A percentile compares a stretch with the other conserved stretches of the same genome.
phyloP scores from a whole-genome alignment of 2,888 invertebrate genomes.

The Pediacus dermestoides region DNA sequence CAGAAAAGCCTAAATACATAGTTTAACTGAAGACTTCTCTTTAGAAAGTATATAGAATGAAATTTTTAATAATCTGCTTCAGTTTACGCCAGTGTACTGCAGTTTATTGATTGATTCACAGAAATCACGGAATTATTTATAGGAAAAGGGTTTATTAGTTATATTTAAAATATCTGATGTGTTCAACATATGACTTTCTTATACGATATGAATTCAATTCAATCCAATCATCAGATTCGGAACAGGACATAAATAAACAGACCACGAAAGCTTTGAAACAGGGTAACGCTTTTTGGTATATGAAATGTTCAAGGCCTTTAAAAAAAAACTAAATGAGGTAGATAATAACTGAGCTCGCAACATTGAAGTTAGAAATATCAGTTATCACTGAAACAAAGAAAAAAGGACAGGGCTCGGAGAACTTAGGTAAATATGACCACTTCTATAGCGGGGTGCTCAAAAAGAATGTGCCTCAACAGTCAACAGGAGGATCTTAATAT shows the following conservation, averaged over 20 bases:
- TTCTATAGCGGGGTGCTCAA: constrained; percentile 16
- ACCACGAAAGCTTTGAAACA: constrained; percentile 11
- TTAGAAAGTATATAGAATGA: too few species aligned
- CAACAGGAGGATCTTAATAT: too few species aligned
- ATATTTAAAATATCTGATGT: too few species aligned
- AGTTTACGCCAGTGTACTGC: too few species aligned
- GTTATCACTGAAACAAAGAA: constrained; percentile 20
- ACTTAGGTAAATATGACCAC: constrained; percentile 16
- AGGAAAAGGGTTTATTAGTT: too few species aligned
- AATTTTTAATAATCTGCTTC: too few species aligned
- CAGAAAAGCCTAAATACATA: too few species aligned
- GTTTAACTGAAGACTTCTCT: too few species aligned
- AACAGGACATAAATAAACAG: background rate
- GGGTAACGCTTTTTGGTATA: constrained; percentile 8
- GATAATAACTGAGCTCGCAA: background rate
- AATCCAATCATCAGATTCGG: background rate
- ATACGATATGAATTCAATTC: too few species aligned
- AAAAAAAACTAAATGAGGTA: constrained; percentile 6
- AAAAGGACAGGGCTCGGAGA: constrained; percentile 17
- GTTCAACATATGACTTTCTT: too few species aligned
- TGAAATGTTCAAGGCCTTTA: constrained; percentile 11
- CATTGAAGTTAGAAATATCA: constrained; percentile 13
- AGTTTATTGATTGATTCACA: too few species aligned
- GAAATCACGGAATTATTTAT: too few species aligned
- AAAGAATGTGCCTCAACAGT: constrained; percentile 17